These are phyloP conservation scores for Cylloceria caligata DNA, from an alignment of 2,888 invertebrate species.

Conservation along the genomic window DNA sequence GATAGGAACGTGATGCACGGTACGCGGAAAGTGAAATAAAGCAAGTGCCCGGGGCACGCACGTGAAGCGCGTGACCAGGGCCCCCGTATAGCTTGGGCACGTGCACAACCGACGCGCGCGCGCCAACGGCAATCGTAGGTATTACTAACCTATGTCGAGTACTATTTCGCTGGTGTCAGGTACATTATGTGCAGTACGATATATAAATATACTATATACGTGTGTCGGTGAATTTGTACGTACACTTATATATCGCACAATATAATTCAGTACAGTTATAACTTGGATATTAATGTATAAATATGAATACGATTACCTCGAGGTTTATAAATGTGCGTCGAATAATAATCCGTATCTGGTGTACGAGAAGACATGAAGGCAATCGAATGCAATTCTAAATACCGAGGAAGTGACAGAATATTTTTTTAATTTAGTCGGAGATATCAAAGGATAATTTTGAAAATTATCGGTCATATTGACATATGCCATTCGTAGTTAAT, in stretches of 20 bases:
- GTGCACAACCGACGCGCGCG: slow-evolving; percentile 67
- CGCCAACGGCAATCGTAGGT: slow-evolving; percentile 51
- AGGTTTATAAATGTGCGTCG: slow-evolving; percentile 20
- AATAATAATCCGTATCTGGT: slow-evolving; percentile 73
- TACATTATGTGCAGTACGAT: slow-evolving; percentile 40
- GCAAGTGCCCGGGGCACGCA: slow-evolving; percentile 71
- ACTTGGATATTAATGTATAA: slow-evolving; percentile 21
- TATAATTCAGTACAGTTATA: slow-evolving; percentile 7
- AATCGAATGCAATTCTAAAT: slow-evolving; percentile 48
- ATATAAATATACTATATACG: slow-evolving; percentile 18
- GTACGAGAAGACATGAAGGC: slow-evolving; percentile 69
- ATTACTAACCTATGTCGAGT: slow-evolving; percentile 53
- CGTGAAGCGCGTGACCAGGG: slow-evolving; percentile 71
- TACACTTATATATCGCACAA: slow-evolving; percentile 12
- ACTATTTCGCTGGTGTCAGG: slow-evolving; percentile 36
- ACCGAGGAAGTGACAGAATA: slow-evolving; percentile 44
- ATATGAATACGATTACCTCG: slow-evolving; percentile 42
- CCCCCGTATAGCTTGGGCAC: slow-evolving; percentile 68
- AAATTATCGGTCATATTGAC: too few species aligned
- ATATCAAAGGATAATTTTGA: too few species aligned
- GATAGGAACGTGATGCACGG: slow-evolving; percentile 53
- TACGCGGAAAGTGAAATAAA: slow-evolving; percentile 71
- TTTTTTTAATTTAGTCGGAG: too few species aligned
- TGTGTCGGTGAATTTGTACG: slow-evolving; percentile 4
- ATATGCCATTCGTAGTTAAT: too few species aligned